A percentile compares a stretch with the other conserved stretches of the same genome.
Evolutionary conservation across 2,113 vertebrate species (phyloP).

Genomic region (Syngnathus scovelli): DNA sequence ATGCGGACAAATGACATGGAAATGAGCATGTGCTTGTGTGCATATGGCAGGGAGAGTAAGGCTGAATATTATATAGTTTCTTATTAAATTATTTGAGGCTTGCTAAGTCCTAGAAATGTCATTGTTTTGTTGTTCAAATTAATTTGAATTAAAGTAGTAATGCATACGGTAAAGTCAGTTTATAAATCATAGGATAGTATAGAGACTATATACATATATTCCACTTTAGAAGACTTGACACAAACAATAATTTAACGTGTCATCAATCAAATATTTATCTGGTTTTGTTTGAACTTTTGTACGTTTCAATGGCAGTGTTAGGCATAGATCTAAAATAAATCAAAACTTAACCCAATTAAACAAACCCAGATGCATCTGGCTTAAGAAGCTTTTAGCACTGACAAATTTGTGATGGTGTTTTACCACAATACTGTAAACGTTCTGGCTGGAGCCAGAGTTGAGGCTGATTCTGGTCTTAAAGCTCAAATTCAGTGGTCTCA

Average conservation of each 20-base stretch:
- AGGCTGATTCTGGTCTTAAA: slow-evolving; percentile 44
- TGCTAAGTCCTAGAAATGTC: neutral
- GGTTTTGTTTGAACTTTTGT: neutral
- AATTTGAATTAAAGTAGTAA: neutral
- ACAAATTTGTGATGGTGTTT: slow-evolving; percentile 16
- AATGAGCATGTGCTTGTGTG: slow-evolving; percentile 2
- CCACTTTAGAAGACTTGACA: neutral
- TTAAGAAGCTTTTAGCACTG: neutral
- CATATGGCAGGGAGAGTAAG: neutral
- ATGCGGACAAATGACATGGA: slow-evolving; percentile 2
- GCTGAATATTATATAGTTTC: neutral
- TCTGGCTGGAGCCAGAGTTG: slow-evolving; percentile 10
- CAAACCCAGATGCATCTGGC: neutral
- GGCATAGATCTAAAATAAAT: neutral
- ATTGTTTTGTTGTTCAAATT: neutral
- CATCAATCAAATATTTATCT: neutral
- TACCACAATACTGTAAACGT: slow-evolving; percentile 19
- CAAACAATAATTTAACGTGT: neutral
- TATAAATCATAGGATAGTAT: neutral
- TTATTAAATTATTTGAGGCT: neutral
- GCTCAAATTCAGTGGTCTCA: slow-evolving; percentile 38
- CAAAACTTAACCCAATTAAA: neutral
- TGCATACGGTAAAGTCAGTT: no score
- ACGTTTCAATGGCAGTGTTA: neutral
- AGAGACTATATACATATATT: neutral